A percentile compares a stretch with the other conserved stretches of the same genome.
Conservation (phyloP, 1,140 invertebrate genomes). For the Magallana ariakensis region DNA sequence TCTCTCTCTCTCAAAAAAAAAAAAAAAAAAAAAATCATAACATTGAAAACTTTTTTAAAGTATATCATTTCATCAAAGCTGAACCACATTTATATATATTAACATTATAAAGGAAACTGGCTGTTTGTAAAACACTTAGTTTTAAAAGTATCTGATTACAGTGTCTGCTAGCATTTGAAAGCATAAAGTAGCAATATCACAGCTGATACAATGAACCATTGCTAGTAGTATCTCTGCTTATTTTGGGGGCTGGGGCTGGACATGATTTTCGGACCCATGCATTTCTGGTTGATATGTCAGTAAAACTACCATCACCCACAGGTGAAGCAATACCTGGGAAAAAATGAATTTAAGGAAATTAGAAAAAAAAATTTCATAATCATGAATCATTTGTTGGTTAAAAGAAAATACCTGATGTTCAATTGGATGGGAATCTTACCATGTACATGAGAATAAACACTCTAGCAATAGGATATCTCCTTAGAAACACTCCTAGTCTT, state of each 20-base stretch:
- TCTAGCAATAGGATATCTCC: constrained; percentile 89
- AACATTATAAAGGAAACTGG: too few relatives aligned
- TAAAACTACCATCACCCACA: constrained; percentile 87
- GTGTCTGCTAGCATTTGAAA: background rate
- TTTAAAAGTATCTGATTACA: background rate
- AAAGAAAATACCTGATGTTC: too few relatives aligned
- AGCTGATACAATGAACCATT: background rate
- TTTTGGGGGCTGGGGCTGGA: constrained; percentile 51
- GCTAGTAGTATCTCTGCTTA: background rate
- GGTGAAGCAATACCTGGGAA: constrained; percentile 84
- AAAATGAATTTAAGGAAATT: too few relatives aligned
- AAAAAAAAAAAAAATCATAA: too few relatives aligned
- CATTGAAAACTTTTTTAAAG: too few relatives aligned
- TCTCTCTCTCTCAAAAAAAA: too few relatives aligned
- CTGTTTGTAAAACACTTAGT: too few relatives aligned
- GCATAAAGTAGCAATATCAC: background rate
- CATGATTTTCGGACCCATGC: constrained; percentile 73
- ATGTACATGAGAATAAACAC: constrained; percentile 89
- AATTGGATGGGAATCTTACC: constrained; percentile 77
- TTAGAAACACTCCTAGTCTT: constrained; percentile 88
- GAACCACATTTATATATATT: too few relatives aligned
- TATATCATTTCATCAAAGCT: too few relatives aligned
- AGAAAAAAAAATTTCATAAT: constrained; percentile 47
- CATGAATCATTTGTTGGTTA: background rate
- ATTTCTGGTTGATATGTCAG: constrained; percentile 86